Evolutionary conservation across 37 sponge, comb jelly and placozoan species (phyloP).

Genomic region (Beroe ovata): DNA sequence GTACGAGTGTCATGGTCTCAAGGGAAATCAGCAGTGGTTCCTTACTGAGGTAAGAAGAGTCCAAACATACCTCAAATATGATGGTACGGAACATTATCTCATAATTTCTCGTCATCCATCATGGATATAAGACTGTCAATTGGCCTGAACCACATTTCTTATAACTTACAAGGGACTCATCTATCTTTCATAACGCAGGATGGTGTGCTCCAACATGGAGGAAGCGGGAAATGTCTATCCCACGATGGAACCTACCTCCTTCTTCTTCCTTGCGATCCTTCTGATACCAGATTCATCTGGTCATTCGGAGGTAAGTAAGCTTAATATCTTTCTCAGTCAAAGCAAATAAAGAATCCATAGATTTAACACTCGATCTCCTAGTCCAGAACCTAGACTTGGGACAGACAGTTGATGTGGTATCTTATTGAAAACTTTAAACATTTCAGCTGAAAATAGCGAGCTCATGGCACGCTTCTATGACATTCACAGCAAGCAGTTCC

Average conservation of each 20-base stretch:
- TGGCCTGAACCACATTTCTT: neutral
- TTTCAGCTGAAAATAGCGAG: neutral
- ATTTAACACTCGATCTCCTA: no score
- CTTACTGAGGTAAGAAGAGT: conserved; percentile 62
- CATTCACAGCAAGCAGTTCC: neutral
- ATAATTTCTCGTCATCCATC: no score
- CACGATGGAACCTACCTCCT: conserved; percentile 34
- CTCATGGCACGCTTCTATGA: neutral
- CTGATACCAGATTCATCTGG: conserved; percentile 20
- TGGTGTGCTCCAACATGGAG: neutral
- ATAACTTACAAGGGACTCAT: neutral
- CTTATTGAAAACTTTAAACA: neutral
- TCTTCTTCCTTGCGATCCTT: conserved; percentile 29
- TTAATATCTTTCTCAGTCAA: no score
- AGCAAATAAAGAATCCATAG: no score
- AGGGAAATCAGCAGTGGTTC: conserved; percentile 66
- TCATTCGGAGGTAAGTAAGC: conserved; percentile 35
- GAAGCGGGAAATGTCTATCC: conserved; percentile 42
- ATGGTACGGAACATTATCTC: no score
- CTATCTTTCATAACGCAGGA: conserved; percentile 23
- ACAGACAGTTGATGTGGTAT: neutral
- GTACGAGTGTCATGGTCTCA: conserved; percentile 51
- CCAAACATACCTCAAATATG: no score
- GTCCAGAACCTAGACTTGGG: no score
- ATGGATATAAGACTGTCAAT: no score